phyloP scores from a whole-genome alignment of 2,113 vertebrate species.

The Heliornis fulica region DNA sequence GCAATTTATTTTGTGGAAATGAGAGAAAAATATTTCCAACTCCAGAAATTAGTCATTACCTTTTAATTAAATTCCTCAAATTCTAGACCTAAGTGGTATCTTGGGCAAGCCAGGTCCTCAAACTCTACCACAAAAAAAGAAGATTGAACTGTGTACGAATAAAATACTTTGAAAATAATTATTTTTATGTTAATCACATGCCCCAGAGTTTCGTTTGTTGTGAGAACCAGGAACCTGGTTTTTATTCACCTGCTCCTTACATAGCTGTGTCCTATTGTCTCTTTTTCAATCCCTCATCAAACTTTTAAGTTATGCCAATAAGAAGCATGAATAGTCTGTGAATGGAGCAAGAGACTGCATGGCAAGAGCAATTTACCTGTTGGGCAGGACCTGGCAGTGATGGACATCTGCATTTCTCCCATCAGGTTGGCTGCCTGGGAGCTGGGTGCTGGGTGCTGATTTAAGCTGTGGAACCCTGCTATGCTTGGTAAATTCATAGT shows the following conservation, averaged over 20 bases:
- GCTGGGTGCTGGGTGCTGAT: neutral
- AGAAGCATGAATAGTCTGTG: neutral
- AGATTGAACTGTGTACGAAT: neutral
- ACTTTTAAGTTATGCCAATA: neutral
- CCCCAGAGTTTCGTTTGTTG: neutral
- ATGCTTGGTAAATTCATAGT: neutral
- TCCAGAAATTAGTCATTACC: neutral
- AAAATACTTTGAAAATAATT: neutral
- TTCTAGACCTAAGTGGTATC: neutral
- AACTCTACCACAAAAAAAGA: neutral
- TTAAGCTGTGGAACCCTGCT: neutral
- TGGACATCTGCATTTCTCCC: rapidly evolving
- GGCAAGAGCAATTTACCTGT: neutral
- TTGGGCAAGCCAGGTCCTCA: neutral
- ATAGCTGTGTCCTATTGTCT: neutral
- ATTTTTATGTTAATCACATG: neutral
- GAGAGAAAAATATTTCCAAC: neutral
- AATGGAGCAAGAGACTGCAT: neutral
- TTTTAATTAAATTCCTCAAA: neutral
- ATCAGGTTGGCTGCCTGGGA: neutral
- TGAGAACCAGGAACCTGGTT: neutral
- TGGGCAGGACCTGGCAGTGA: neutral
- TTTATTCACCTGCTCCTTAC: neutral
- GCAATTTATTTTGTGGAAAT: neutral
- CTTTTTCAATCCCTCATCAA: neutral